Conservation (phyloP, 2,113 vertebrate genomes). For the Martes martes region DNA sequence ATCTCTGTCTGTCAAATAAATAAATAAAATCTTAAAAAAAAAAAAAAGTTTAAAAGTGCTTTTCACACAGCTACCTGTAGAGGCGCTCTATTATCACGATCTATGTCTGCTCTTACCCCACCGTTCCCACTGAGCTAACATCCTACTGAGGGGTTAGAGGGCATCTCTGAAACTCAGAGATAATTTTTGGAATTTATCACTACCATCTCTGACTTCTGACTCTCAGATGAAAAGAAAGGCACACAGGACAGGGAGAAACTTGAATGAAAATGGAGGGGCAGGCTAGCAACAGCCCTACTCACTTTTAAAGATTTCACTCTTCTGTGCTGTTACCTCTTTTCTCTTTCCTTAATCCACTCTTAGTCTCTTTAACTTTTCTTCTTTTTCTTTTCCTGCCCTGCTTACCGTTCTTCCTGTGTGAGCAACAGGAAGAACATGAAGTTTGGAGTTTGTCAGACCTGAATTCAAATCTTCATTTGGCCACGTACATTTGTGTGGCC, state of each 20-base stretch:
- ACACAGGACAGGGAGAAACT: neutral
- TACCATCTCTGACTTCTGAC: neutral
- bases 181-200: neutral
- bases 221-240: neutral
- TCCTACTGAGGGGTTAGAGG: neutral
- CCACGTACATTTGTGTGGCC: neutral
- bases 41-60: neutral
- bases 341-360: neutral
- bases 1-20: too few relatives aligned
- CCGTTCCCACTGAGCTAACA: neutral
- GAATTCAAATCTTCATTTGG: neutral
- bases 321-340: neutral
- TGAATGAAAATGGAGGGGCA: neutral
- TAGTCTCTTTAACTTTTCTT: neutral
- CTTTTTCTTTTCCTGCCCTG: neutral
- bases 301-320: neutral
- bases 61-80: neutral
- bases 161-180: neutral
- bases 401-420: neutral
- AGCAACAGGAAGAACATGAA: neutral
- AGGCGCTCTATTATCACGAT: neutral
- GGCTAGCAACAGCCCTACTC: neutral
- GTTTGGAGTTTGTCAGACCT: neutral
- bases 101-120: neutral
- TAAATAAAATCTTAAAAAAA: too few relatives aligned